phyloP scores from a whole-genome alignment of 1,140 invertebrate species.

The Pararge aegeria region DNA sequence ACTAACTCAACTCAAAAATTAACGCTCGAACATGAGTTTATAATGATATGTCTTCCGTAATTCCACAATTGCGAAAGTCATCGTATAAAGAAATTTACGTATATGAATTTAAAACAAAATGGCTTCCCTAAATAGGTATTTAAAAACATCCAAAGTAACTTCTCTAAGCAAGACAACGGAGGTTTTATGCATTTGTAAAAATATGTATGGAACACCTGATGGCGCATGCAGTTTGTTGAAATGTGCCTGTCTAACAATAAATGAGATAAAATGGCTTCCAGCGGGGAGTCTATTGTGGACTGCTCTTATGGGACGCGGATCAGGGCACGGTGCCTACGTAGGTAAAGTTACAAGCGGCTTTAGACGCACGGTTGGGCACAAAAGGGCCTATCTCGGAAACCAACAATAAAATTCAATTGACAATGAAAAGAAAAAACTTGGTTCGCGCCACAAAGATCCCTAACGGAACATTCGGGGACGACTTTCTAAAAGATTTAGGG shows the following conservation, averaged over 20 bases:
- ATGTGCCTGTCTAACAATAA: constrained; percentile 52
- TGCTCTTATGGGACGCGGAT: constrained; percentile 56
- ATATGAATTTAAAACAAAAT: too few relatives aligned
- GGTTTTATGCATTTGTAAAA: background rate
- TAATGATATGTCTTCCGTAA: too few relatives aligned
- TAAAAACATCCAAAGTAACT: background rate
- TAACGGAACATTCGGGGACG: constrained; percentile 60
- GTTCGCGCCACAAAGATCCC: constrained; percentile 58
- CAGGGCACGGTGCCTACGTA: constrained; percentile 34
- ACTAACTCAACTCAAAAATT: too few relatives aligned
- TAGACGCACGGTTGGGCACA: constrained; percentile 72
- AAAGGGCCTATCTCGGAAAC: constrained; percentile 71
- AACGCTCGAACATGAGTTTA: too few relatives aligned
- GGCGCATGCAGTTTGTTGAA: constrained; percentile 36
- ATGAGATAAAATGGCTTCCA: constrained; percentile 64
- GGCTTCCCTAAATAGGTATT: too few relatives aligned
- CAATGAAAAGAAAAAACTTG: constrained; percentile 66
- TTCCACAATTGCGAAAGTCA: too few relatives aligned
- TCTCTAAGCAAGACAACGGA: background rate
- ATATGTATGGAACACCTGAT: constrained; percentile 58
- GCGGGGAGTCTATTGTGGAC: constrained; percentile 63
- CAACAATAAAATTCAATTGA: constrained; percentile 79
- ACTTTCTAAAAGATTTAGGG: constrained; percentile 66
- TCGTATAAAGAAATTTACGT: too few relatives aligned
- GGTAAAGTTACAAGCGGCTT: constrained; percentile 63